A percentile compares a stretch with the other conserved stretches of the same genome.
phyloP scores from a whole-genome alignment of 2,113 vertebrate species.

The Lepidothrix coronata region DNA sequence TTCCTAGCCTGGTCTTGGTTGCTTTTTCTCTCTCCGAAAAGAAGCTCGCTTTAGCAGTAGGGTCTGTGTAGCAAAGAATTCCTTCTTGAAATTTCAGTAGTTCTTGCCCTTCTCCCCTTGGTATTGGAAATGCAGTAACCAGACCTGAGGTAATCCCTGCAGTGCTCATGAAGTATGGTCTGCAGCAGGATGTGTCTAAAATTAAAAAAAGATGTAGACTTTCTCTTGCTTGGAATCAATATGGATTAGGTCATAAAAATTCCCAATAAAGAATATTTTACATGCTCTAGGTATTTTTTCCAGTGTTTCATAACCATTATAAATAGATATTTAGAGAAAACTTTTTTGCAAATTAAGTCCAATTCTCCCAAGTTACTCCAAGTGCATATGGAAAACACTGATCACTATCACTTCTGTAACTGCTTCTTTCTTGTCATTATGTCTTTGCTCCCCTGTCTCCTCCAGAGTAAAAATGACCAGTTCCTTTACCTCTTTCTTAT shows the following conservation, averaged over 20 bases:
- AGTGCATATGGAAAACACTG: background rate
- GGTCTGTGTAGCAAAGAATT: background rate
- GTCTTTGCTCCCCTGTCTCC: background rate
- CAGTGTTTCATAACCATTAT: background rate
- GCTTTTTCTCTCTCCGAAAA: background rate
- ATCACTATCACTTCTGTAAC: background rate
- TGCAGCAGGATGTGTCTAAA: background rate
- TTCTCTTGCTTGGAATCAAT: background rate
- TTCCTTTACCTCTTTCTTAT: background rate
- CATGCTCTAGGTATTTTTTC: background rate
- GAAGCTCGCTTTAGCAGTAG: background rate
- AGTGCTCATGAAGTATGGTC: background rate
- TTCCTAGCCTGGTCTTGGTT: background rate
- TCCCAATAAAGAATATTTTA: background rate
- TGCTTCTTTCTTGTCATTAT: background rate
- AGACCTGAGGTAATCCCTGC: background rate
- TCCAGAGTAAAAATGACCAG: background rate
- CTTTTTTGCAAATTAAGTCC: background rate
- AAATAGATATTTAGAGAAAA: background rate
- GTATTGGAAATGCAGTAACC: background rate
- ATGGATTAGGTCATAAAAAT: background rate
- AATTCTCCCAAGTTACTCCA: background rate
- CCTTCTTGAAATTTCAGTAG: background rate
- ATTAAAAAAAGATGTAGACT: background rate
- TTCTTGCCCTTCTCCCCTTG: background rate